phyloP scores from a whole-genome alignment of 1,140 invertebrate species.

The Sycophaga agraensis region DNA sequence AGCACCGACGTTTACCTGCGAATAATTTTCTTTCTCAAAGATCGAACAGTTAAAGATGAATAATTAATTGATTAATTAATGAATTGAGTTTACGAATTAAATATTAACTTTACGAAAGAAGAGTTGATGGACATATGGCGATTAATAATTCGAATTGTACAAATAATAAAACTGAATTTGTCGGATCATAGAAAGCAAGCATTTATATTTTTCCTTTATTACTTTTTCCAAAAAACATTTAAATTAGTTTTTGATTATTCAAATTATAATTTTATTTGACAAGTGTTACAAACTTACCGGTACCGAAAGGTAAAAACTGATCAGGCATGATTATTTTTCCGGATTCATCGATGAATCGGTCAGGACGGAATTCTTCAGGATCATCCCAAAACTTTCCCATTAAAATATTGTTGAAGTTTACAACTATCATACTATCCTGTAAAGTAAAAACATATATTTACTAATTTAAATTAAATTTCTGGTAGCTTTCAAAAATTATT shows the following conservation, averaged over 20 bases:
- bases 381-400: constrained; percentile 72
- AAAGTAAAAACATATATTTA: constrained; percentile 21
- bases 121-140: not conserved
- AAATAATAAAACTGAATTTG: constrained; percentile 23
- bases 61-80: not conserved
- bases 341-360: constrained; percentile 69
- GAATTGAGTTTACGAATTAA: not conserved
- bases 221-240: too few relatives aligned
- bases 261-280: too few relatives aligned
- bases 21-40: not conserved
- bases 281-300: constrained; percentile 54
- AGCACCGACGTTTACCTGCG: constrained; percentile 76
- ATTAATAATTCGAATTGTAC: constrained; percentile 15
- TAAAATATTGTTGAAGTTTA: constrained; percentile 77
- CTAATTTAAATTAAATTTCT: too few relatives aligned
- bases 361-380: constrained; percentile 74
- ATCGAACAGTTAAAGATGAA: not conserved
- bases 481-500: too few relatives aligned
- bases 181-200: too few relatives aligned
- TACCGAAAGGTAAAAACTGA: constrained; percentile 75
- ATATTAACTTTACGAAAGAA: not conserved
- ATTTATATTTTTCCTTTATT: too few relatives aligned
- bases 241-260: too few relatives aligned
- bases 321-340: constrained; percentile 70
- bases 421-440: constrained; percentile 79